Percentiles rank a stretch among this genome's conserved stretches.
These are phyloP conservation scores for Hartigia nigra DNA, from an alignment of 2,888 invertebrate genomes.

Conservation along the genomic window DNA sequence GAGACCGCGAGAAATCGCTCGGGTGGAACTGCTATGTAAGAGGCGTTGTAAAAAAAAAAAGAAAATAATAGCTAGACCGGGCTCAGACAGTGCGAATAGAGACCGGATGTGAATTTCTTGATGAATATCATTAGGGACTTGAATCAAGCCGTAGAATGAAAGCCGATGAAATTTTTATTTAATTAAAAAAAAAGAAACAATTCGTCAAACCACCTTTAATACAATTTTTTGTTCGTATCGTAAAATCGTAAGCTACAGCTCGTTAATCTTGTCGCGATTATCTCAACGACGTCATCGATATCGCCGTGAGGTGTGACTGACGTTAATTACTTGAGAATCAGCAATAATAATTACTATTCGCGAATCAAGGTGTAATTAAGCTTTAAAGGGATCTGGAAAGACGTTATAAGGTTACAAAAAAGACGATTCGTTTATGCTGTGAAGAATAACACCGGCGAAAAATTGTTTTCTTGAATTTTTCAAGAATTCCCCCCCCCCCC, in stretches of 20 bases:
- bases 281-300: not conserved
- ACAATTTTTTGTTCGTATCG: too few relatives aligned
- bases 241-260: not conserved
- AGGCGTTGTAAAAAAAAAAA: slow-evolving; percentile 24
- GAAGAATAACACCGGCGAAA: too few relatives aligned
- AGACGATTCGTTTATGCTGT: too few relatives aligned
- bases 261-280: not conserved
- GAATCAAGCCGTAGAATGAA: not conserved
- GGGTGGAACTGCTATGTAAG: slow-evolving; percentile 22
- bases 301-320: not conserved
- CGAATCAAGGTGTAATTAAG: not conserved
- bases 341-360: not conserved
- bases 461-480: too few relatives aligned
- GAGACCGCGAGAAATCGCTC: slow-evolving; percentile 25
- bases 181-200: not conserved
- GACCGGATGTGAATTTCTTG: not conserved
- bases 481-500: too few relatives aligned
- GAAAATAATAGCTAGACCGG: slow-evolving; percentile 36
- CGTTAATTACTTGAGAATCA: not conserved
- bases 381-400: not conserved
- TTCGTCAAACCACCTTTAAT: not conserved
- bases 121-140: not conserved
- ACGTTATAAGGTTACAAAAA: too few relatives aligned
- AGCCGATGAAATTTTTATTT: not conserved
- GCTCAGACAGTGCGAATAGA: slow-evolving; percentile 27